A percentile compares a stretch with the other conserved stretches of the same genome.
phyloP scores from a whole-genome alignment of 2,113 vertebrate genomes.

The Saguinus imperator region DNA sequence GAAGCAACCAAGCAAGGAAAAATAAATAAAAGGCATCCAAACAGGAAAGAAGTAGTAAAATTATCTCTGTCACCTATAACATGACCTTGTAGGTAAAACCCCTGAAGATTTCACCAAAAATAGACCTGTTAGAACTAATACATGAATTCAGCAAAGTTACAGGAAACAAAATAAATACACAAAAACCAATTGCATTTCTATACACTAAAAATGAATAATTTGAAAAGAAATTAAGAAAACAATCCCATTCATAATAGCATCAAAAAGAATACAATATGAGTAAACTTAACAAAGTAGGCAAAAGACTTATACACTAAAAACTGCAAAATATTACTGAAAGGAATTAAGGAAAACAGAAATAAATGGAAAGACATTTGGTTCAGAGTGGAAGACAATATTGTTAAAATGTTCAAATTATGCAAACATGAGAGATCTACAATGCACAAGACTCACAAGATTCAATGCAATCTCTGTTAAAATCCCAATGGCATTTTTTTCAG shows the following conservation, averaged over 20 bases:
- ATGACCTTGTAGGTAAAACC: background rate
- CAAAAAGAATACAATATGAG: background rate
- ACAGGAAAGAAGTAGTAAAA: background rate
- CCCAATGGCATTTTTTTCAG: background rate
- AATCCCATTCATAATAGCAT: background rate
- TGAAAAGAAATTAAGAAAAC: background rate
- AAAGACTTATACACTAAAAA: background rate
- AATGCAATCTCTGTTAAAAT: constrained; percentile 4
- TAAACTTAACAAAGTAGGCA: background rate
- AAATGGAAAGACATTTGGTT: background rate
- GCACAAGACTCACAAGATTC: background rate
- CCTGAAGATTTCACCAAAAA: background rate
- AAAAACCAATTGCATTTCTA: background rate
- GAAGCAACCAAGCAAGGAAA: background rate
- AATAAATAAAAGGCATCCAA: background rate
- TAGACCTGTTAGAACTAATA: background rate
- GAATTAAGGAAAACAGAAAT: background rate
- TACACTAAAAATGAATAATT: background rate
- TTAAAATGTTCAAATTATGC: background rate
- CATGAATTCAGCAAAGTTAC: background rate
- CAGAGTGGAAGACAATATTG: background rate
- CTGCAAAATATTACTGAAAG: background rate
- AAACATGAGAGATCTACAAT: background rate
- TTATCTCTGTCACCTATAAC: background rate
- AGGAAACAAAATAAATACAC: background rate